A percentile compares a stretch with the other conserved stretches of the same genome.
Conservation (phyloP, 2,797 vertebrate species). For the Esox lucius region DNA sequence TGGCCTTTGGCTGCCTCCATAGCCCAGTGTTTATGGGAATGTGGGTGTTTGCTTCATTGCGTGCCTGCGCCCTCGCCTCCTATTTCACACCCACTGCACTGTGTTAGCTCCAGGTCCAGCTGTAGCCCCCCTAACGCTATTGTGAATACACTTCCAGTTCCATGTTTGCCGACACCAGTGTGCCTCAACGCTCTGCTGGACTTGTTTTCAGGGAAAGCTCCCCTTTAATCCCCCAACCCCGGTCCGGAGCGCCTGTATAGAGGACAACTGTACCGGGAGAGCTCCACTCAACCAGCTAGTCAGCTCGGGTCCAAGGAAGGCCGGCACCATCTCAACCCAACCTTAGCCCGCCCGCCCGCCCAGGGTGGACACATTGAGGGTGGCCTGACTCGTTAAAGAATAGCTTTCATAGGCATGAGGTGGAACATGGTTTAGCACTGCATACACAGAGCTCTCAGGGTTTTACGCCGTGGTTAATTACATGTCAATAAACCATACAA, state of each 20-base stretch:
- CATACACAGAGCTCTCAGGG: neutral
- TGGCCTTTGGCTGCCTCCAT: neutral
- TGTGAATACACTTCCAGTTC: neutral
- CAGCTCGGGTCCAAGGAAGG: neutral
- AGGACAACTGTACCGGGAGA: constrained; percentile 1
- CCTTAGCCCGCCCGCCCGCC: neutral
- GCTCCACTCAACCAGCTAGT: neutral
- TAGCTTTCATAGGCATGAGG: neutral
- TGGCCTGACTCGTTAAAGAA: neutral
- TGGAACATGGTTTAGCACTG: neutral
- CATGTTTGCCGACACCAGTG: neutral
- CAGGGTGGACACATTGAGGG: neutral
- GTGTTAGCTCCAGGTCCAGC: neutral
- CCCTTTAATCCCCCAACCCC: neutral
- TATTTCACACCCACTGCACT: neutral
- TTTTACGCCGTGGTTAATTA: neutral
- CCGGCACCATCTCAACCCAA: neutral
- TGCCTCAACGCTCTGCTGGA: neutral
- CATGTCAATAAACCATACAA: neutral
- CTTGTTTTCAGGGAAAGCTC: neutral
- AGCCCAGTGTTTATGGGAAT: constrained; percentile 1
- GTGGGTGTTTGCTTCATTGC: constrained; percentile 2
- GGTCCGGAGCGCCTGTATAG: neutral
- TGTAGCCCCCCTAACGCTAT: neutral
- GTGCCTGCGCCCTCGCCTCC: neutral